Percentiles rank a stretch among this genome's conserved stretches.
These are phyloP conservation scores for Molossus molossus DNA, from an alignment of 2,797 vertebrate species.

Conservation along the genomic window DNA sequence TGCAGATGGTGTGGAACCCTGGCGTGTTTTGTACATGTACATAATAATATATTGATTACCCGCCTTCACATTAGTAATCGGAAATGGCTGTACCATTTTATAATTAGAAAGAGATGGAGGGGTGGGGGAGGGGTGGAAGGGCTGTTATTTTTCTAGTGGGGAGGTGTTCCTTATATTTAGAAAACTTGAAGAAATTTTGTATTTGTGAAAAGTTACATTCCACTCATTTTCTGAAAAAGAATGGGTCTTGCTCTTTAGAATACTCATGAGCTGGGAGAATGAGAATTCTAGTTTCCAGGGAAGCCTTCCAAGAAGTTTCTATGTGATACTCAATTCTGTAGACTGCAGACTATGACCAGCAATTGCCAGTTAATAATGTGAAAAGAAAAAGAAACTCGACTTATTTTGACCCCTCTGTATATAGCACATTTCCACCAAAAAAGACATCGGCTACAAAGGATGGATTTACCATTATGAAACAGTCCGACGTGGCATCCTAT, in stretches of 20 bases:
- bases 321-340: slow-evolving; percentile 42
- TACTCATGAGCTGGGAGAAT: slow-evolving; percentile 72
- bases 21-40: slow-evolving; percentile 85
- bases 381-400: slow-evolving; percentile 1
- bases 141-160: slow-evolving; percentile 90
- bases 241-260: slow-evolving; percentile 56
- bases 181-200: slow-evolving; percentile 89
- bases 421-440: not conserved
- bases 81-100: slow-evolving; percentile 88
- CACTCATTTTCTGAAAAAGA: slow-evolving; percentile 86
- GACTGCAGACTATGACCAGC: slow-evolving; percentile 80
- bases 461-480: slow-evolving; percentile 49
- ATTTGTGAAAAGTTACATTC: slow-evolving; percentile 90
- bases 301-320: slow-evolving; percentile 68
- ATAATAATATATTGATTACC: slow-evolving; percentile 83
- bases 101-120: slow-evolving; percentile 87
- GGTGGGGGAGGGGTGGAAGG: slow-evolving; percentile 78
- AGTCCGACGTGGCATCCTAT: not conserved
- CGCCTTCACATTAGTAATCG: slow-evolving; percentile 84
- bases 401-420: not conserved
- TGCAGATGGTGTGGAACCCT: slow-evolving; percentile 86
- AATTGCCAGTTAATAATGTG: slow-evolving; percentile 73
- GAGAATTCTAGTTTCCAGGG: slow-evolving; percentile 69
- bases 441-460: not conserved
- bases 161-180: slow-evolving; percentile 88